Percentiles rank a stretch among this genome's conserved stretches.
These are phyloP conservation scores for Agelas oroides DNA, from an alignment of 37 sponge, comb jelly and placozoan species.

Conservation along the genomic window DNA sequence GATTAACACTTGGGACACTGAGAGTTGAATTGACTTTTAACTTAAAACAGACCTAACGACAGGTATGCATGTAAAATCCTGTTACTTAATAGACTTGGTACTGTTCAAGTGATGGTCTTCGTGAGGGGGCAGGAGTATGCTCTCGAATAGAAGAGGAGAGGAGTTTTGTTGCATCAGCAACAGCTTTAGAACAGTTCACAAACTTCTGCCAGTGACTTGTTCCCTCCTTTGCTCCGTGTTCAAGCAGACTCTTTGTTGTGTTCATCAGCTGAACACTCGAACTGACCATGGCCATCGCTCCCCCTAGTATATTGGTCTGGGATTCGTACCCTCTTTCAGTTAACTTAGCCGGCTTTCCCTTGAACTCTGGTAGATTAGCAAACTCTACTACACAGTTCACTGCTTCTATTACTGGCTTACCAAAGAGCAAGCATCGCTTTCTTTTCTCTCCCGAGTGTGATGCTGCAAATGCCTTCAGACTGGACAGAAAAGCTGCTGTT, in stretches of 20 bases:
- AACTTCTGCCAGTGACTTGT: conserved; percentile 64
- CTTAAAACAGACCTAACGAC: too few relatives aligned
- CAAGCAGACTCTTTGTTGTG: conserved; percentile 24
- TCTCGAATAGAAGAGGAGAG: conserved; percentile 52
- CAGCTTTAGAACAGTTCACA: conserved; percentile 70
- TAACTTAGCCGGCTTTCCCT: conserved; percentile 65
- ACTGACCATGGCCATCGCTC: conserved; percentile 85
- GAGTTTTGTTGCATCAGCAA: conserved; percentile 66
- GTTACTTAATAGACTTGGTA: too few relatives aligned
- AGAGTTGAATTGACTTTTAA: too few relatives aligned
- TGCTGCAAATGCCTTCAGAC: conserved; percentile 64
- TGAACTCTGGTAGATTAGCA: conserved; percentile 52
- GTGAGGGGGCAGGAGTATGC: conserved; percentile 61
- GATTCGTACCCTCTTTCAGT: conserved; percentile 44
- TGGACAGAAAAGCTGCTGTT: conserved; percentile 59
- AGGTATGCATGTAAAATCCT: too few relatives aligned
- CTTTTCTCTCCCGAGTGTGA: conserved; percentile 36
- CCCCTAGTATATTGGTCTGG: conserved; percentile 76
- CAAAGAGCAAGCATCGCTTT: conserved; percentile 64
- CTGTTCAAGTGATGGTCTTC: not conserved
- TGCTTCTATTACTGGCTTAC: conserved; percentile 63
- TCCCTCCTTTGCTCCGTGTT: conserved; percentile 5
- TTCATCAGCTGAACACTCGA: conserved; percentile 64
- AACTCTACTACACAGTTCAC: conserved; percentile 68
- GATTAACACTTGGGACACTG: too few relatives aligned